Base-by-base conservation (phyloP, 2,888 invertebrate species). In the Parochlus steinenii region DNA sequence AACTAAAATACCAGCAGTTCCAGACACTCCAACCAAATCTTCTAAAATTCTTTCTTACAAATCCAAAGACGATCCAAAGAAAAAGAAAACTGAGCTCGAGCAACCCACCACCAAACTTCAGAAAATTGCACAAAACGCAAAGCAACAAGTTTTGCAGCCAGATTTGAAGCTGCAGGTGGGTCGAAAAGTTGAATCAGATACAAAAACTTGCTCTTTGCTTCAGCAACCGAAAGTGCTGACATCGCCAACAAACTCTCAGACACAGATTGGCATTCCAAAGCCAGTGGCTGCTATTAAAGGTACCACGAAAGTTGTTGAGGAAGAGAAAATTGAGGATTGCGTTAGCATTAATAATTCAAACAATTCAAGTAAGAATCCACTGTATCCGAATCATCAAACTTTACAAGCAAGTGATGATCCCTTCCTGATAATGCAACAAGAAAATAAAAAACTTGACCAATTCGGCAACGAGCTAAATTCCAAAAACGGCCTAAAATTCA, bases 251-350 rank as follows among this genome's bases (percentile, higher is more conserved):
- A 54, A 65, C 38, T 55, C 69, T 44, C 66, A 79, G 5, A 18
- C 19, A 15, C n/a, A n/a, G n/a, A n/a, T n/a, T n/a, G 81, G 82
- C 11, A 80, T 89, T 46, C 87, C 89, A 1, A 89, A 89, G 55
- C 89, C 89, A 3, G 87, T 86, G 28, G 86, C 87, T 7, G 82
- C 87, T 39, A 82, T 90, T 19, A 89, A 89, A 63, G 89, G 87
- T 43, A 86, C 83, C 15, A 77, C 77, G 41, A 86, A 87, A 58
- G 23, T 25, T 28, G 62, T 55, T 15, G 14, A 15, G 16, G 14
- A 14, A 4, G 5, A 12, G 16, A 28, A 15, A 15, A 15, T 15
- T 15, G 16, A 28, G 12, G 22, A 22, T 7, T 6, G 6, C n/a
- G n/a, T n/a, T n/a, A n/a, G n/a, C n/a, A n/a, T n/a, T n/a, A n/a